These are phyloP conservation scores for Notodonta ziczac DNA, from an alignment of 2,888 invertebrate species.

Conservation along the genomic window DNA sequence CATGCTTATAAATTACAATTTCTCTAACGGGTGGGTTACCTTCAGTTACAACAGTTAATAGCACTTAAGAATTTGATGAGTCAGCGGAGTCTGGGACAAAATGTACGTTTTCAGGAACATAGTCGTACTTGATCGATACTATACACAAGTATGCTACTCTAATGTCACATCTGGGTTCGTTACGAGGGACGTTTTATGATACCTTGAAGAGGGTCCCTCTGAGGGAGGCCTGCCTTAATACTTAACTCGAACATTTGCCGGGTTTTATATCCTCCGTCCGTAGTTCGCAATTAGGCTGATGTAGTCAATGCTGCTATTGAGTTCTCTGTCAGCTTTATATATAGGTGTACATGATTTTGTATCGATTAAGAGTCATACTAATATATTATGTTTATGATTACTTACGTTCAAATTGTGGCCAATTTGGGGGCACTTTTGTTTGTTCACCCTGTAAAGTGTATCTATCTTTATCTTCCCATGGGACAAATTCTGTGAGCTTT, in stretches of 20 bases:
- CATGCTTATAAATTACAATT: too few species aligned
- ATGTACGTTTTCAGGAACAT: not conserved
- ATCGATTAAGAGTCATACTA: too few species aligned
- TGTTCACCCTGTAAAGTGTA: too few species aligned
- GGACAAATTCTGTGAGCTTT: too few species aligned
- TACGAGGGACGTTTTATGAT: slow-evolving; percentile 5
- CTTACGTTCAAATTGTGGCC: too few species aligned
- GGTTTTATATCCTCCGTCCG: slow-evolving; percentile 1
- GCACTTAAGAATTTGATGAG: not conserved
- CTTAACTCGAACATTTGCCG: slow-evolving; percentile 4
- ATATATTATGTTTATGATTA: too few species aligned
- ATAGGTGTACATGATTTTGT: not conserved
- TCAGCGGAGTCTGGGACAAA: not conserved
- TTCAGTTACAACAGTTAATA: not conserved
- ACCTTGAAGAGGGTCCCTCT: slow-evolving; percentile 5
- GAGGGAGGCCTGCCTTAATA: not conserved
- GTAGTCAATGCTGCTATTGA: not conserved
- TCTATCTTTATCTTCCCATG: too few species aligned
- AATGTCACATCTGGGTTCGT: slow-evolving; percentile 1
- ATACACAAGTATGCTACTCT: not conserved
- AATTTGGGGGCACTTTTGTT: too few species aligned
- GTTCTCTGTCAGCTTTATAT: not conserved
- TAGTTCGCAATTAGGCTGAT: slow-evolving; percentile 5
- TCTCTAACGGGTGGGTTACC: too few species aligned
- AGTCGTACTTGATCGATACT: not conserved